These are phyloP conservation scores for Lontra canadensis DNA, from an alignment of 2,113 vertebrate species.

Conservation along the genomic window DNA sequence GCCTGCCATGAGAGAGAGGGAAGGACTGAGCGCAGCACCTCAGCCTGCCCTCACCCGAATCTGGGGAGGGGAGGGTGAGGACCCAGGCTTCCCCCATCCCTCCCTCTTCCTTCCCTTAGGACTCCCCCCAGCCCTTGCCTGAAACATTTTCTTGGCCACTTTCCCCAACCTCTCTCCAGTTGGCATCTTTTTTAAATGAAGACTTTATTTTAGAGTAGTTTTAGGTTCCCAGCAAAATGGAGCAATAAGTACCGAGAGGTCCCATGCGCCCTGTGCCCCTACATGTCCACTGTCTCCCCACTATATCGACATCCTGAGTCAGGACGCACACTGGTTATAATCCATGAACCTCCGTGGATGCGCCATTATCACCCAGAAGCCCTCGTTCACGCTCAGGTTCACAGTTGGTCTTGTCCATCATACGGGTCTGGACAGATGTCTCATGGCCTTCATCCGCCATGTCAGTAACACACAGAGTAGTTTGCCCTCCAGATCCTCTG, in stretches of 20 bases:
- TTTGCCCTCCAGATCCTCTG: neutral
- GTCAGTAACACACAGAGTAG: rapidly evolving
- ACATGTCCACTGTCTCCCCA: neutral
- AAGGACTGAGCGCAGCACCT: neutral
- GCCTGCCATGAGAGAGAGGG: neutral
- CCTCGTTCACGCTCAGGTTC: rapidly evolving
- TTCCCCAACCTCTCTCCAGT: neutral
- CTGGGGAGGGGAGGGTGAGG: neutral
- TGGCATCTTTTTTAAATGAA: neutral
- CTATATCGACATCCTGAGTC: rapidly evolving
- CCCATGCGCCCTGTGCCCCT: rapidly evolving
- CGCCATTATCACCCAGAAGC: rapidly evolving
- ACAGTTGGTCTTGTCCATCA: rapidly evolving
- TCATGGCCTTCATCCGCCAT: rapidly evolving
- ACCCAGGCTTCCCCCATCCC: neutral
- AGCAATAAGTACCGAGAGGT: neutral
- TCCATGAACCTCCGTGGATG: rapidly evolving
- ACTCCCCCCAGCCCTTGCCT: neutral
- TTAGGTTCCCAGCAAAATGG: neutral
- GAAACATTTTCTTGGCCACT: neutral
- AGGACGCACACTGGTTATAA: rapidly evolving
- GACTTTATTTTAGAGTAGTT: neutral
- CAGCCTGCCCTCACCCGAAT: too few species aligned
- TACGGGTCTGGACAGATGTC: neutral
- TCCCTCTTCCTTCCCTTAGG: neutral